Base-by-base conservation (phyloP, 2,113 vertebrate species). In the Ceratotherium simum region DNA sequence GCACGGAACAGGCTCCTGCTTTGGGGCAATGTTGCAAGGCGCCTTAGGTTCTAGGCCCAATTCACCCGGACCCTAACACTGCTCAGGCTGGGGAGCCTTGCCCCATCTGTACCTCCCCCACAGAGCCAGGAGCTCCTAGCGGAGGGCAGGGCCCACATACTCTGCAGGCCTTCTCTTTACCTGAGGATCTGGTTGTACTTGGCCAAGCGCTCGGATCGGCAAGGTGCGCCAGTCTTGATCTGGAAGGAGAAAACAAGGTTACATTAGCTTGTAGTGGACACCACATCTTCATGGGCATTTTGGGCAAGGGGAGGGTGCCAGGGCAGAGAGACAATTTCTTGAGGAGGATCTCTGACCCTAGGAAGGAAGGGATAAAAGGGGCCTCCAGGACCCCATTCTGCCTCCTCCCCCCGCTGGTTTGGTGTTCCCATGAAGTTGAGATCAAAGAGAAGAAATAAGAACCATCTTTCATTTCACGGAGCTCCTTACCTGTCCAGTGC, bases 101-200 rank as follows among this genome's bases (percentile, higher is more conserved):
- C 10, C n/a, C 56, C 3, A 23, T 7, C 27, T 31, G 0, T 11
- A 48, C 5, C 2, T 0, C 0, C 6, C 1, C 42, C 29, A 2
- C 14, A 65, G 54, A 82, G 39, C 58, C 48, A 76, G 36, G 33
- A 25, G 8, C 85, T 29, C 60, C 27, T 3, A 3, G 29, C 1
- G 39, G 13, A 60, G 13, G 79, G 70, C 42, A 21, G 23, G 8
- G 36, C n/a, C 90, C 79, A 62, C 51, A 60, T 48, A 76, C 10
- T 20, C 36, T 3, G 1, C 8, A 11, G 17, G 39, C 2, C 6
- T 10, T 1, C 21, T 6, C 80, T 98, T 99, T 95, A 99, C 99
- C 99, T 99, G 96, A 99, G 99, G 97, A 99, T 97, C 98, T 99
- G 99, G 98, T 99, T 99, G 98, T 99, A 99, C 98, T 99, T 99